These are phyloP conservation scores for Polietes domitor DNA, from an alignment of 2,888 invertebrate genomes.

Conservation along the genomic window DNA sequence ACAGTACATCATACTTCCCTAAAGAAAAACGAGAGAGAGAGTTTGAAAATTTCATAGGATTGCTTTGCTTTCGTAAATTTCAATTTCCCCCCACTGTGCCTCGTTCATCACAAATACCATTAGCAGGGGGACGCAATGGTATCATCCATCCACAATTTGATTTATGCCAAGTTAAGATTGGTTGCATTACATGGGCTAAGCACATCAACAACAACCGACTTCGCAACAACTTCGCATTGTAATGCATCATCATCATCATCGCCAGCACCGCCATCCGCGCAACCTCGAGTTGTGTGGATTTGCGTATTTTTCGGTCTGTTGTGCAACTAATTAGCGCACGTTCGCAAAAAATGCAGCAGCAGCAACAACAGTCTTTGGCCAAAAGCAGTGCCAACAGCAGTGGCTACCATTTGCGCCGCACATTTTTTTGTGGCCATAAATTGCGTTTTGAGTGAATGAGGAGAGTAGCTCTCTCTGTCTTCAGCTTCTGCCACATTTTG, in stretches of 20 bases:
- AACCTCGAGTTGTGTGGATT: conserved; percentile 39
- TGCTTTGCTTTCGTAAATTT: no score
- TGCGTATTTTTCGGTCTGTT: conserved; percentile 60
- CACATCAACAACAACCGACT: conserved; percentile 6
- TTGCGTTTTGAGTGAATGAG: conserved; percentile 46
- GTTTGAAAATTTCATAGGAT: no score
- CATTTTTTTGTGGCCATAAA: conserved; percentile 42
- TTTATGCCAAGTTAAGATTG: not conserved
- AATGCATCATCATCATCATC: conserved; percentile 18
- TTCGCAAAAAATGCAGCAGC: conserved; percentile 26
- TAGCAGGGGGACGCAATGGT: not conserved
- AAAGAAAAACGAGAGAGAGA: no score
- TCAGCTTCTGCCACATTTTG: not conserved
- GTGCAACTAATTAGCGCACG: conserved; percentile 61
- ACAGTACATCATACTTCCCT: no score
- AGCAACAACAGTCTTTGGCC: not conserved
- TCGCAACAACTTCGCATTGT: not conserved
- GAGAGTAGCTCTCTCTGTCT: not conserved
- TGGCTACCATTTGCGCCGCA: conserved; percentile 21
- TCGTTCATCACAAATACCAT: not conserved
- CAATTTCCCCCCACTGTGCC: not conserved
- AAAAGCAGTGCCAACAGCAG: not conserved
- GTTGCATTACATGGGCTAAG: not conserved
- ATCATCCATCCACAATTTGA: conserved; percentile 6
- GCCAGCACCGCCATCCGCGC: not conserved